Conservation (phyloP, 2,113 vertebrate genomes). For the Callionymus lyra region DNA sequence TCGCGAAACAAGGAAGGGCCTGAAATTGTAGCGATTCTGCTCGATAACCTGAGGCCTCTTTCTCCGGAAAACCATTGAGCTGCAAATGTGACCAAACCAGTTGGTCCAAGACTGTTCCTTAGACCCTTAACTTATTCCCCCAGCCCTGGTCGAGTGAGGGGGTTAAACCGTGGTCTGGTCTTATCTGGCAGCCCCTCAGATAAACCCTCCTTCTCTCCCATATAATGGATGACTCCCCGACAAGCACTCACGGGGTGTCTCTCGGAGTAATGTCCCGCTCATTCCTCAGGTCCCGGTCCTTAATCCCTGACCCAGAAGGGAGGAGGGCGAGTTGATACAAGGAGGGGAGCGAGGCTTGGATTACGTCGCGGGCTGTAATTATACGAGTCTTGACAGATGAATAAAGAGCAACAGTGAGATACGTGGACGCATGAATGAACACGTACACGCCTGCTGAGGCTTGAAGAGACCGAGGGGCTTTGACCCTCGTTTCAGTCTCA, state of each 20-base stretch:
- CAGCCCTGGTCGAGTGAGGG: too few species aligned
- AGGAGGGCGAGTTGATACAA: slow-evolving; percentile 45
- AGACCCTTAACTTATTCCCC: too few species aligned
- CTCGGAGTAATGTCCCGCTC: slow-evolving; percentile 37
- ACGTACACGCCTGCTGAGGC: not conserved
- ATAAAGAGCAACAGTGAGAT: slow-evolving; percentile 13
- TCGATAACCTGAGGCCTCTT: too few species aligned
- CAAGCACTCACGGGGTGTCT: slow-evolving; percentile 28
- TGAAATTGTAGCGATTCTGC: too few species aligned
- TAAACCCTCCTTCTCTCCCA: not conserved
- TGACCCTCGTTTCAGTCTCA: too few species aligned
- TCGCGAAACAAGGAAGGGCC: too few species aligned
- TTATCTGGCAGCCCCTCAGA: too few species aligned
- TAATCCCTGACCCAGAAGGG: slow-evolving; percentile 53
- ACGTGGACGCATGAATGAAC: slow-evolving; percentile 20
- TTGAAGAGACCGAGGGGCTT: slow-evolving; percentile 7
- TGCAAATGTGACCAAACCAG: too few species aligned
- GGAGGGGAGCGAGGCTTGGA: slow-evolving; percentile 53
- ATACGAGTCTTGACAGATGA: slow-evolving; percentile 43
- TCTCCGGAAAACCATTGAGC: too few species aligned
- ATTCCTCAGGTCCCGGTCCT: slow-evolving; percentile 28
- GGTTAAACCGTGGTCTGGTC: too few species aligned
- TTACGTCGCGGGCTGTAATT: slow-evolving; percentile 62
- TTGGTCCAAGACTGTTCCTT: too few species aligned
- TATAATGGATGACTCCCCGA: slow-evolving; percentile 38